A percentile compares a stretch with the other conserved stretches of the same genome.
Evolutionary conservation across 2,888 invertebrate genomes (phyloP).

Genomic region (Megamerina dolium): DNA sequence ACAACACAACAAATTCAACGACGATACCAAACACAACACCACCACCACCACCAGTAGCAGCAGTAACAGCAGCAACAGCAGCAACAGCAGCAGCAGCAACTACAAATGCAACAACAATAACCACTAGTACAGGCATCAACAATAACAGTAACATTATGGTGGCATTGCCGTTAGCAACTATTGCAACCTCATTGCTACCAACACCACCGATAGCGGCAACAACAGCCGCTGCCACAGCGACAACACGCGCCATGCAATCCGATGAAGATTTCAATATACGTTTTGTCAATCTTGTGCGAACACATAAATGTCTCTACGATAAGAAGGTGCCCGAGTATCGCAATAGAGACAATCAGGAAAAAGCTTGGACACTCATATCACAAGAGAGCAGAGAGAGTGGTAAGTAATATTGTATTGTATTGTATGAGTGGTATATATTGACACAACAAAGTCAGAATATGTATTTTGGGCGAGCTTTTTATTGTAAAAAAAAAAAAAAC

Average conservation of each 20-base stretch:
- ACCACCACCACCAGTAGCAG: constrained; percentile 21
- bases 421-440: too few relatives aligned
- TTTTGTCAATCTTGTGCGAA: constrained; percentile 52
- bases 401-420: too few relatives aligned
- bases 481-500: too few relatives aligned
- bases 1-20: constrained; percentile 10
- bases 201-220: constrained; percentile 9
- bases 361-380: constrained; percentile 46
- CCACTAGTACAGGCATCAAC: constrained; percentile 19
- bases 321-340: constrained; percentile 50
- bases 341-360: constrained; percentile 49
- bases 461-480: too few relatives aligned
- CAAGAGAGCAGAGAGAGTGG: constrained; percentile 46
- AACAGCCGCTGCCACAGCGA: constrained; percentile 5
- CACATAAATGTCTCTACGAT: constrained; percentile 51
- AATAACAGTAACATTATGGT: constrained; percentile 2
- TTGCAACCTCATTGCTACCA: constrained; percentile 13
- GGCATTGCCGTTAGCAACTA: constrained; percentile 1
- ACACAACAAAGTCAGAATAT: too few relatives aligned
- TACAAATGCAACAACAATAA: constrained; percentile 16
- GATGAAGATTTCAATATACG: constrained; percentile 50
- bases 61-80: constrained; percentile 15
- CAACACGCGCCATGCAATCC: constrained; percentile 47
- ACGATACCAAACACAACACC: constrained; percentile 8
- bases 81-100: constrained; percentile 11